Conservation (phyloP, 64 coral and sea anemone species). For the Orbicella faveolata region DNA sequence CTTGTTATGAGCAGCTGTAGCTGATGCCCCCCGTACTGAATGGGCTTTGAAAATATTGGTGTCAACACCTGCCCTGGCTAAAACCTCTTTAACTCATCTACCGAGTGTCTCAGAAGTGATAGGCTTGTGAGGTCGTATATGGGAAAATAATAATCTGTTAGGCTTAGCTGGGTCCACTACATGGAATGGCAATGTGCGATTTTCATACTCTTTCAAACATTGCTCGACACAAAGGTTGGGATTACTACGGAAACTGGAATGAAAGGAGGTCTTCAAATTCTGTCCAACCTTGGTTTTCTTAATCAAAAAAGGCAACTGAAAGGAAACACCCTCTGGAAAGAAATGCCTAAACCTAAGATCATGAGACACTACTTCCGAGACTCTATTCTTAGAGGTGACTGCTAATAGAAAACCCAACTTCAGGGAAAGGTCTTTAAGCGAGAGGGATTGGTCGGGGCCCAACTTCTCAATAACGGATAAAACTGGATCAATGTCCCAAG, state of each 20-base stretch:
- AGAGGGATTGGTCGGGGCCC: constrained; percentile 14
- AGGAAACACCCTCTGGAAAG: constrained; percentile 23
- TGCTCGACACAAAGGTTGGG: constrained; percentile 59
- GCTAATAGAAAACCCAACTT: constrained; percentile 54
- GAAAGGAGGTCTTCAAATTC: constrained; percentile 42
- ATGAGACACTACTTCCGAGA: constrained; percentile 45
- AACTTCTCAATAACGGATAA: constrained; percentile 31
- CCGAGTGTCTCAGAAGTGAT: too few relatives aligned
- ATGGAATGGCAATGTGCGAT: not conserved
- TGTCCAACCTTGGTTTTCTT: constrained; percentile 40
- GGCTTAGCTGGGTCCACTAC: too few relatives aligned
- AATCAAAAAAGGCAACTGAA: constrained; percentile 45
- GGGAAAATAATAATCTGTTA: too few relatives aligned
- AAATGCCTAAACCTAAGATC: constrained; percentile 30
- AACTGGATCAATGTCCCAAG: constrained; percentile 48
- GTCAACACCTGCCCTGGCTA: too few relatives aligned
- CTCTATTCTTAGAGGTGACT: constrained; percentile 49
- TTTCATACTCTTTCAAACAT: constrained; percentile 22
- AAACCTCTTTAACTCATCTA: too few relatives aligned
- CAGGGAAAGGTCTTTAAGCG: constrained; percentile 47
- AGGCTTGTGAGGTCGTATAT: too few relatives aligned
- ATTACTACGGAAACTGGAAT: constrained; percentile 52
- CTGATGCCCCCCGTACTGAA: too few relatives aligned
- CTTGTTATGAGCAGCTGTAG: too few relatives aligned
- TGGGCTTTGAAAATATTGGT: too few relatives aligned